Conservation (phyloP, 2,113 vertebrate genomes). For the Leucosticte australis region DNA sequence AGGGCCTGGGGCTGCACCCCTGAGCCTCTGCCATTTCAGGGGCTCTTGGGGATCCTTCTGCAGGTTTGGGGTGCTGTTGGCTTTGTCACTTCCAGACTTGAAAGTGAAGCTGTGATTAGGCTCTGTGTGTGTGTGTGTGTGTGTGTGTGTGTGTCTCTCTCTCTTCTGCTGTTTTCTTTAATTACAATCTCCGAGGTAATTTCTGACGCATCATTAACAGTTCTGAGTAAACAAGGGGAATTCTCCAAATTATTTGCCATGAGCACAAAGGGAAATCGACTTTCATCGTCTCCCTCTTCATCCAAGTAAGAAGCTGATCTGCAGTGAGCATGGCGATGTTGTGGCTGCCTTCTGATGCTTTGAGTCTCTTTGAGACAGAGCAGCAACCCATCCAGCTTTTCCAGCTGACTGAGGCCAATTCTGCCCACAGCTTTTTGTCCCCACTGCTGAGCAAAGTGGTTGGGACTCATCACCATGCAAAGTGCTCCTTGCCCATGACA, state of each 20-base stretch:
- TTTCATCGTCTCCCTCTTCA: conserved; percentile 45
- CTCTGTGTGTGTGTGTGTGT: background rate
- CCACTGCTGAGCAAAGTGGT: background rate
- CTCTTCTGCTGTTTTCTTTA: conserved; percentile 58
- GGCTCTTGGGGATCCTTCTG: background rate
- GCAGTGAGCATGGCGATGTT: background rate
- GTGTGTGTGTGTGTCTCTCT: background rate
- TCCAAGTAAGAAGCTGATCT: conserved; percentile 9
- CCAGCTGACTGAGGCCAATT: background rate
- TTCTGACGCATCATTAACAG: conserved; percentile 72
- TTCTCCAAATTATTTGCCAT: conserved; percentile 66
- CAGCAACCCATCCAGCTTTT: background rate
- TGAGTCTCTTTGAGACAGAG: background rate
- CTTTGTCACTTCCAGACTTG: background rate
- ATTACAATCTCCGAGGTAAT: conserved; percentile 71
- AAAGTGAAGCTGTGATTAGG: conserved; percentile 9
- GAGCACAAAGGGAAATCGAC: conserved; percentile 65
- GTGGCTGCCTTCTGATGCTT: background rate
- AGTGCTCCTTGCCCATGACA: background rate
- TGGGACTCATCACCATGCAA: fast-evolving
- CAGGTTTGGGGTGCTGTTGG: background rate
- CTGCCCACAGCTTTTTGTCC: background rate
- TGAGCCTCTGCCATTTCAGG: background rate
- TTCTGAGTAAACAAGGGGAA: conserved; percentile 73
- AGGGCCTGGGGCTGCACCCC: background rate